Evolutionary conservation across 1,140 invertebrate genomes (phyloP).

Genomic region (Danaus melanippus): DNA sequence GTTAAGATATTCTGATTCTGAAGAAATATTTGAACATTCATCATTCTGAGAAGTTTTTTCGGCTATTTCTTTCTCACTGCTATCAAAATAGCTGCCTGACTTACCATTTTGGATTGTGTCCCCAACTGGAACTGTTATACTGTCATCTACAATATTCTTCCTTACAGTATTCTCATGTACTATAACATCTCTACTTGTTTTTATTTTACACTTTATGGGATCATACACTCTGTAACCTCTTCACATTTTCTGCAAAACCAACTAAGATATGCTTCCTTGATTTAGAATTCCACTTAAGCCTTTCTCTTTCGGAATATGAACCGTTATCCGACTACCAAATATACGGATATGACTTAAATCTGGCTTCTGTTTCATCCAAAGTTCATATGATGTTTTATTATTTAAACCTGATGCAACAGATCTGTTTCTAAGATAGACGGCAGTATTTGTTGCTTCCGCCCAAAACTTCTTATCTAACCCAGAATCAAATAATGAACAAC

Average conservation of each 20-base stretch:
- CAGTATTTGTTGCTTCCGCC: no score
- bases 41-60: no score
- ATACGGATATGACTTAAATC: background rate
- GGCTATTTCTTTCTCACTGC: no score
- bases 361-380: background rate
- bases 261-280: background rate
- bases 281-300: background rate
- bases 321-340: background rate
- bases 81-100: no score
- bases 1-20: no score
- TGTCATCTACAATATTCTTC: background rate
- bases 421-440: no score
- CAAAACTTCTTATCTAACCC: no score
- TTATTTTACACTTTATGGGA: background rate
- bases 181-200: background rate
- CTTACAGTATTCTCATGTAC: background rate
- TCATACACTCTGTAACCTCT: conserved; percentile 2
- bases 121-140: conserved; percentile 2
- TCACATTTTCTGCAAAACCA: background rate
- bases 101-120: background rate
- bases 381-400: background rate
- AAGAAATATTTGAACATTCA: no score
- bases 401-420: no score
- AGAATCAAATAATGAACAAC: no score
- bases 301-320: background rate